These are phyloP conservation scores for Apotomis capreana DNA, from an alignment of 2,888 invertebrate genomes.

Conservation along the genomic window DNA sequence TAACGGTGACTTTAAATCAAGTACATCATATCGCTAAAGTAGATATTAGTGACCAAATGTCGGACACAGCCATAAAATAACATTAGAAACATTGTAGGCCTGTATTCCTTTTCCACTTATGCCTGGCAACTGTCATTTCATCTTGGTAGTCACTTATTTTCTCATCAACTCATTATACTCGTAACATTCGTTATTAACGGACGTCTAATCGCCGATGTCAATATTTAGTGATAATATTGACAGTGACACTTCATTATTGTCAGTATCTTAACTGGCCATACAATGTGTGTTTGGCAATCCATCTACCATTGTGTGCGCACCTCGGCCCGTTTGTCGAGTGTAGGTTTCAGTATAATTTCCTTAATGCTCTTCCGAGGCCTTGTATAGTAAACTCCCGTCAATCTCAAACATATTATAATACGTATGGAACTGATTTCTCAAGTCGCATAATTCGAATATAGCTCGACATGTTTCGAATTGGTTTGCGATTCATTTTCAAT, in stretches of 20 bases:
- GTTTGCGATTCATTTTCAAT: no score
- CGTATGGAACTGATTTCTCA: not conserved
- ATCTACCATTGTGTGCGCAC: constrained; percentile 26
- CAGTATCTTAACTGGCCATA: constrained; percentile 8
- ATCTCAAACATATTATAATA: no score
- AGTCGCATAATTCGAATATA: no score
- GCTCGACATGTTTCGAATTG: no score
- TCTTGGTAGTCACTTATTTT: no score
- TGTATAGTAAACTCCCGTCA: not conserved
- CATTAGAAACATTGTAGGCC: no score
- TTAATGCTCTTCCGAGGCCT: constrained; percentile 30
- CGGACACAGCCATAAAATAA: no score
- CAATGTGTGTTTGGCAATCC: constrained; percentile 25
- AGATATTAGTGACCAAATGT: no score
- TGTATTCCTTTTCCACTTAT: no score
- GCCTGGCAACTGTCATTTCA: no score
- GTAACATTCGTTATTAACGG: not conserved
- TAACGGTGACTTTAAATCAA: no score
- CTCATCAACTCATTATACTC: not conserved
- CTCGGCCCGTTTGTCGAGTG: constrained; percentile 20
- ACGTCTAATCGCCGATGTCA: not conserved
- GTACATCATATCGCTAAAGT: no score
- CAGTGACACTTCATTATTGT: not conserved
- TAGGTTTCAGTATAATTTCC: constrained; percentile 35
- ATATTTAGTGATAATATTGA: constrained; percentile 11